phyloP scores from a whole-genome alignment of 2,797 vertebrate genomes.

The Tolypeutes matacus region DNA sequence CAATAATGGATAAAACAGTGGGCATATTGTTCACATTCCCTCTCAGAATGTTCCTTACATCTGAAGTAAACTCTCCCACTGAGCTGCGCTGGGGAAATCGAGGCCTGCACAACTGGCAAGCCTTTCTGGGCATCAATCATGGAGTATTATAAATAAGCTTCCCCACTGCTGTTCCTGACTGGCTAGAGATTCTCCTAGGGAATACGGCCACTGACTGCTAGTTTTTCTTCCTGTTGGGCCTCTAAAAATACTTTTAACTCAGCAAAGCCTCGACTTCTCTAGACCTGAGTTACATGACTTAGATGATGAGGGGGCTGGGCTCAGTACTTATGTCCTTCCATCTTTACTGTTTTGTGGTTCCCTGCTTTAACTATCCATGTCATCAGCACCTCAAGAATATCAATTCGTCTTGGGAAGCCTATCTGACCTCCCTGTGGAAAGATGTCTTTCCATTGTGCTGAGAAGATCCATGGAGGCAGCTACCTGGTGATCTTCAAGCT shows the following conservation, averaged over 20 bases:
- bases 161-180: not conserved
- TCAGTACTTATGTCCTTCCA: not conserved
- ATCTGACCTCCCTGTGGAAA: not conserved
- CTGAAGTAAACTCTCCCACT: not conserved
- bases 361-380: not conserved
- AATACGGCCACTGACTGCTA: not conserved
- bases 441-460: fast-evolving
- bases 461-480: not conserved
- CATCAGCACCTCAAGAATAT: too few relatives aligned
- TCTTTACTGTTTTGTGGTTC: not conserved
- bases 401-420: not conserved
- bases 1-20: not conserved
- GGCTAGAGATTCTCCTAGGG: fast-evolving
- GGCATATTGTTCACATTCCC: not conserved
- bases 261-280: not conserved
- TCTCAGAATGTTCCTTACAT: not conserved
- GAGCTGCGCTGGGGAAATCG: not conserved
- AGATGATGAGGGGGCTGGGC: not conserved
- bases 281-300: not conserved
- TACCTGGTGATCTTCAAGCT: not conserved
- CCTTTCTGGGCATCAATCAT: not conserved
- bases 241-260: not conserved
- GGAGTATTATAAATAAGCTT: not conserved
- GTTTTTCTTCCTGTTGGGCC: not conserved
- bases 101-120: too few relatives aligned